Evolutionary conservation across 2,888 invertebrate species (phyloP).

Genomic region (Ophioninae sp.): DNA sequence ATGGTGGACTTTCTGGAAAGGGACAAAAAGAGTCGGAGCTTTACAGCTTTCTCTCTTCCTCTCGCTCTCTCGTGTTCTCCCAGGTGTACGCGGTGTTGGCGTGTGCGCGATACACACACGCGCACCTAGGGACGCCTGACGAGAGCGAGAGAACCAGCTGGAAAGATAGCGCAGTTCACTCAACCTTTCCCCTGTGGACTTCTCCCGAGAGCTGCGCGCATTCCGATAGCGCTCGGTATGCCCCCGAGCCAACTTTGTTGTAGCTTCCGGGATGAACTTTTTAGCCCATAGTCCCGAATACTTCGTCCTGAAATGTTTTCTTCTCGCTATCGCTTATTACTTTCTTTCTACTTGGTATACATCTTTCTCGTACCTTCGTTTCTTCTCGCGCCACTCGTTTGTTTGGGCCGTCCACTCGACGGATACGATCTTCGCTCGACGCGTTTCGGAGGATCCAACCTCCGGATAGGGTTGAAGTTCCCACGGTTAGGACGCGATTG

Average conservation of each 20-base stretch:
- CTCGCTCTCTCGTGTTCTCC: neutral
- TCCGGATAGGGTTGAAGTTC: neutral
- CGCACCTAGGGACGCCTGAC: conserved; percentile 11
- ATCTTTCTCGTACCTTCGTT: neutral
- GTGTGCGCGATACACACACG: conserved; percentile 25
- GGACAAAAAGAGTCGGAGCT: neutral
- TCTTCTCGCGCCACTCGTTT: conserved; percentile 5
- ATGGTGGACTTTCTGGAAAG: neutral
- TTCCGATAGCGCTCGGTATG: conserved; percentile 26
- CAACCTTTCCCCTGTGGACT: conserved; percentile 38
- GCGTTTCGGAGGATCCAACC: neutral
- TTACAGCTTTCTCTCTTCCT: neutral
- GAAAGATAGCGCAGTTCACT: conserved; percentile 64
- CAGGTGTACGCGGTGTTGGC: conserved; percentile 16
- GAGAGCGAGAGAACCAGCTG: conserved; percentile 47
- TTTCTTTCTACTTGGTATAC: conserved; percentile 8
- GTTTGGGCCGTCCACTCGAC: neutral
- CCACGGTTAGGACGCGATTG: no score
- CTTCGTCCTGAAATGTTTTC: conserved; percentile 11
- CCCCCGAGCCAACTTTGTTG: conserved; percentile 46
- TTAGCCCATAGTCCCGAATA: conserved; percentile 20
- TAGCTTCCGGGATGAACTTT: conserved; percentile 16
- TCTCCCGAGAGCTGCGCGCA: conserved; percentile 16
- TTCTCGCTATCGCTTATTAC: conserved; percentile 23
- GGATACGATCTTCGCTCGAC: neutral